Evolutionary conservation across 2,113 vertebrate species (phyloP).

Genomic region (Eudyptes chrysolophus): DNA sequence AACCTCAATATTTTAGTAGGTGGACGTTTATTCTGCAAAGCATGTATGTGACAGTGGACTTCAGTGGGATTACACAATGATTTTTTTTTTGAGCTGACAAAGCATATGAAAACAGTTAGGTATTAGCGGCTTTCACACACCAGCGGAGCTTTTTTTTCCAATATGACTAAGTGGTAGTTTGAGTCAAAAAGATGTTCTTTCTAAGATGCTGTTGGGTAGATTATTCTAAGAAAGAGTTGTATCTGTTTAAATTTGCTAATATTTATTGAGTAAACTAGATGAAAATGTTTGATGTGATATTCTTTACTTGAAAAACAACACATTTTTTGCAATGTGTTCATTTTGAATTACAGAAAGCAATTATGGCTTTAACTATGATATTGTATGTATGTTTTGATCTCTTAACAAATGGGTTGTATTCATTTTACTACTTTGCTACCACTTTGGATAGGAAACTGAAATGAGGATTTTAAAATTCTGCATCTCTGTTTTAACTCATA

Average conservation of each 20-base stretch:
- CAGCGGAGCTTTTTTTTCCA: neutral
- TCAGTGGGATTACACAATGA: fast-evolving
- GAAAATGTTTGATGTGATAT: neutral
- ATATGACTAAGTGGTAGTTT: neutral
- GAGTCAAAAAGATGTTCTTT: neutral
- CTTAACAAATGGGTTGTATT: neutral
- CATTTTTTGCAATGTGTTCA: neutral
- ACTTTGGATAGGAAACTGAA: neutral
- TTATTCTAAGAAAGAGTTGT: neutral
- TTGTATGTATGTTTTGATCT: neutral
- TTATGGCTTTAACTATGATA: neutral
- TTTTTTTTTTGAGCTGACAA: neutral
- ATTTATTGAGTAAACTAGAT: neutral
- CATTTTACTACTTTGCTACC: neutral
- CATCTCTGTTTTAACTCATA: neutral
- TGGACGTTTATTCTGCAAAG: neutral
- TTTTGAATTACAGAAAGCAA: neutral
- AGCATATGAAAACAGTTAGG: neutral
- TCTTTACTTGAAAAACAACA: neutral
- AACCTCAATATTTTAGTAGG: neutral
- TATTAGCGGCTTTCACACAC: neutral
- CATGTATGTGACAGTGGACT: neutral
- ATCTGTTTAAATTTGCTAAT: neutral
- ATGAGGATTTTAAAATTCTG: neutral
- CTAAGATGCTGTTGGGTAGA: neutral